Evolutionary conservation across 2,888 invertebrate species (phyloP).

Genomic region (Philhelius pedissequus): DNA sequence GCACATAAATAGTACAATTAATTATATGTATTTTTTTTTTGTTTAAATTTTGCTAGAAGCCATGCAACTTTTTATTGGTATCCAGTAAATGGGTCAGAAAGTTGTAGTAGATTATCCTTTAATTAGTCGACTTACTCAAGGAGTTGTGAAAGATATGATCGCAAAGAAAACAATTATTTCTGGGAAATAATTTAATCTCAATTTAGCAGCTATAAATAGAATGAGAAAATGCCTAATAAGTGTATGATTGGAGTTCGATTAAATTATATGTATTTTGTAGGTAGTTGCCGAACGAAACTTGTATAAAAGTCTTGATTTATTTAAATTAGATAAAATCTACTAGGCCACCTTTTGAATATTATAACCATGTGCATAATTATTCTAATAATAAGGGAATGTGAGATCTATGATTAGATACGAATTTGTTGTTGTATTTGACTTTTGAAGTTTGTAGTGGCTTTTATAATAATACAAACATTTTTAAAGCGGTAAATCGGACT

Average conservation of each 20-base stretch:
- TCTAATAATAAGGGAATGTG: not conserved
- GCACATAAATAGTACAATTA: not conserved
- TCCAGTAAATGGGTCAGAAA: not conserved
- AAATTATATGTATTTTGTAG: not conserved
- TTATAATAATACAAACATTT: too few relatives aligned
- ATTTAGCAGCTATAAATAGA: not conserved
- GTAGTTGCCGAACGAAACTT: not conserved
- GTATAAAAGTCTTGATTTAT: not conserved
- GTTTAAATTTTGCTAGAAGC: not conserved
- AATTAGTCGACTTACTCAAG: not conserved
- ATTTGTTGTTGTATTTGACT: too few relatives aligned
- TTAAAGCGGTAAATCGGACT: too few relatives aligned
- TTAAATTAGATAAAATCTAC: not conserved
- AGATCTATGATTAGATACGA: not conserved
- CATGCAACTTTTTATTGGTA: not conserved
- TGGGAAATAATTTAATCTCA: not conserved
- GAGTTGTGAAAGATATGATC: not conserved
- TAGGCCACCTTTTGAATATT: not conserved
- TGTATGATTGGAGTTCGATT: not conserved
- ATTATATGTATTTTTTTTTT: not conserved
- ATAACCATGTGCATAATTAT: slow-evolving; percentile 1
- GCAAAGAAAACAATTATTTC: not conserved
- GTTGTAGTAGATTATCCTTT: slow-evolving; percentile 12
- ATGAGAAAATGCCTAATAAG: not conserved
- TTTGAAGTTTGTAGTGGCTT: too few relatives aligned